Evolutionary conservation across 2,113 vertebrate genomes (phyloP), one percentile per base, ranked within the genome.

Genomic region (Microcebus tavaratra): DNA sequence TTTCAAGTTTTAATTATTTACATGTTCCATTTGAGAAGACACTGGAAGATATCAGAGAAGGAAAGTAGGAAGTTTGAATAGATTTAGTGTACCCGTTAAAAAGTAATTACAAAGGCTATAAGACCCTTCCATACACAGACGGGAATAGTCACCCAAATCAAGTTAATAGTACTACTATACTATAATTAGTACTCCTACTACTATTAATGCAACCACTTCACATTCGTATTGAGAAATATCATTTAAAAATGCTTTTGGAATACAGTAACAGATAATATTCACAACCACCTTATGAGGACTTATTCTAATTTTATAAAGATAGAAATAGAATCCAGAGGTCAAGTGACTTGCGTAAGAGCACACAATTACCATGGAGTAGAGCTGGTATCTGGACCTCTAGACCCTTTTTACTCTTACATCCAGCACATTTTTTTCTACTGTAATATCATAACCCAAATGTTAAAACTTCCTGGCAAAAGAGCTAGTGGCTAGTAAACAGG

Each of bases 1-100:
- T 79, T 90, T 81, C 45, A 76, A 57, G 87, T 31, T 89, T 57
- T 68, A 93, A 78, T 86, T 70, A 87, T 61, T 89, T 72, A 45
- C 10, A 39, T 34, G n/a, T 88, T 55, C 57, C 57, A 92, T 70
- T 84, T 91, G 72, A 68, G 93, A 89, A 55, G 73, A 59, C 42
- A 80, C 13, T 42, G 65, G 55, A 72, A 68, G 55, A 55, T 65
- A 88, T 96, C 39, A 85, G 59, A 67, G 45, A 82, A 85, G 72
- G 48, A 80, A 93, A 89, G 50, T 67, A 75, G 55, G 50, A 83
- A 67, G 11, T 67, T 63, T 61, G 68, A 61, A 67, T n/a, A 73
- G 34, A 67, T 15, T 61, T 36, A 78, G 72, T 27, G 21, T 13
- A 65, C 45, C 85, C 83, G 25, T 29, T 94, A 53, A 61, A 81